Evolutionary conservation across 2,888 invertebrate species (phyloP).

Genomic region (Heliconius ethilla): DNA sequence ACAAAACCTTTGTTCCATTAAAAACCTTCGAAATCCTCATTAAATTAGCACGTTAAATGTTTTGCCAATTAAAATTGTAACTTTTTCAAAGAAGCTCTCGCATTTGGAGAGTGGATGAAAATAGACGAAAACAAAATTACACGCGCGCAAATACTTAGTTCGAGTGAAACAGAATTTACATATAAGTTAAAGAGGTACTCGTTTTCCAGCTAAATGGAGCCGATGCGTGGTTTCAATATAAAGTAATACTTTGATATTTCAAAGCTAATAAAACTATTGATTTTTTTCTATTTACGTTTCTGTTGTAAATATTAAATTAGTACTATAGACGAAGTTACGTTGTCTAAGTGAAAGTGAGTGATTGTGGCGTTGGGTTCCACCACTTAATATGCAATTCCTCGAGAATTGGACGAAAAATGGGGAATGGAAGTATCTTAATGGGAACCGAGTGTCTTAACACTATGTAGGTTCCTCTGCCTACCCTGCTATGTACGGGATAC

Average conservation of each 20-base stretch:
- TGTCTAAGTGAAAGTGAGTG: no score
- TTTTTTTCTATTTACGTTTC: not conserved
- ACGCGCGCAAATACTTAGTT: slow-evolving; percentile 4
- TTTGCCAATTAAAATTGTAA: slow-evolving; percentile 11
- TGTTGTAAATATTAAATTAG: not conserved
- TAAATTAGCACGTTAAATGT: slow-evolving; percentile 14
- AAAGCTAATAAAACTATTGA: not conserved
- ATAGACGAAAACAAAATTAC: slow-evolving; percentile 8
- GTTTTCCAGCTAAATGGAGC: not conserved
- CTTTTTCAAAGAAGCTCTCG: slow-evolving; percentile 5
- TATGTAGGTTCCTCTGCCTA: no score
- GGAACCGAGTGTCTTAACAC: no score
- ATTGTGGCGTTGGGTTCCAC: not conserved
- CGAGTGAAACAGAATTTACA: not conserved
- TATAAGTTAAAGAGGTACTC: not conserved
- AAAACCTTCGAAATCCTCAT: not conserved
- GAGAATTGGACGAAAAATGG: not conserved
- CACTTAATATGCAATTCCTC: not conserved
- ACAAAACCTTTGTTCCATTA: not conserved
- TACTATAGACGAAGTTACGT: no score
- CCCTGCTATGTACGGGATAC: no score
- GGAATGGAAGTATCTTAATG: no score
- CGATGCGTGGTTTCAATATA: not conserved
- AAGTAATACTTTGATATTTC: not conserved
- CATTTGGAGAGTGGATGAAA: slow-evolving; percentile 3